phyloP scores from a whole-genome alignment of 2,113 vertebrate genomes.

The Synodontis membranacea region DNA sequence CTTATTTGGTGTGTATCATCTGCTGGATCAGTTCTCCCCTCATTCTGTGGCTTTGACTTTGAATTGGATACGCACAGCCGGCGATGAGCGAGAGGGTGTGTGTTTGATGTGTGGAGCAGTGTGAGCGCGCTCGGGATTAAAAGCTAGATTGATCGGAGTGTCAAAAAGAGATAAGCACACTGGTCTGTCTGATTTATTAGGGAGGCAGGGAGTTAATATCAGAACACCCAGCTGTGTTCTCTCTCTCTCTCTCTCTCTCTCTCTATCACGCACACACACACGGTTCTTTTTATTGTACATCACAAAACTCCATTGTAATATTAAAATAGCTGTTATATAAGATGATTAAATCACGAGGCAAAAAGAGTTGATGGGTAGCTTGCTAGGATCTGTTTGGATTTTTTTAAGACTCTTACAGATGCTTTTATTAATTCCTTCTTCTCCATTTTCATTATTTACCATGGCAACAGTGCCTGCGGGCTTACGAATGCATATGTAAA shows the following conservation, averaged over 20 bases:
- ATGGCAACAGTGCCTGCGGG: slow-evolving; percentile 20
- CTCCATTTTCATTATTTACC: slow-evolving; percentile 37
- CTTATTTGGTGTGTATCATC: slow-evolving; percentile 41
- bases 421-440: slow-evolving; percentile 31
- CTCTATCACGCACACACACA: slow-evolving; percentile 1
- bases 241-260: slow-evolving; percentile 9
- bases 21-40: slow-evolving; percentile 31
- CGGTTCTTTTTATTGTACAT: slow-evolving; percentile 33
- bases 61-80: slow-evolving; percentile 33
- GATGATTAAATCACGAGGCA: slow-evolving; percentile 30
- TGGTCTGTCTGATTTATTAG: slow-evolving; percentile 54
- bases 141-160: slow-evolving; percentile 60
- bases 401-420: background rate
- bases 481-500: slow-evolving; percentile 29
- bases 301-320: slow-evolving; percentile 37
- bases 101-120: slow-evolving; percentile 50
- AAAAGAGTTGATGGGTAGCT: slow-evolving; percentile 16
- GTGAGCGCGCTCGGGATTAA: slow-evolving; percentile 50
- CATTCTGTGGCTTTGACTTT: slow-evolving; percentile 44
- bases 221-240: slow-evolving; percentile 34
- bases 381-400: slow-evolving; percentile 15
- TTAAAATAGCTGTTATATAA: slow-evolving; percentile 46
- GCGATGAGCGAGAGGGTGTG: slow-evolving; percentile 38
- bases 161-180: slow-evolving; percentile 58
- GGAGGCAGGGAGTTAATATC: slow-evolving; percentile 52